Percentiles rank a stretch among this genome's conserved stretches.
phyloP scores from a whole-genome alignment of 2,797 vertebrate species.

The Nannoperca australis region DNA sequence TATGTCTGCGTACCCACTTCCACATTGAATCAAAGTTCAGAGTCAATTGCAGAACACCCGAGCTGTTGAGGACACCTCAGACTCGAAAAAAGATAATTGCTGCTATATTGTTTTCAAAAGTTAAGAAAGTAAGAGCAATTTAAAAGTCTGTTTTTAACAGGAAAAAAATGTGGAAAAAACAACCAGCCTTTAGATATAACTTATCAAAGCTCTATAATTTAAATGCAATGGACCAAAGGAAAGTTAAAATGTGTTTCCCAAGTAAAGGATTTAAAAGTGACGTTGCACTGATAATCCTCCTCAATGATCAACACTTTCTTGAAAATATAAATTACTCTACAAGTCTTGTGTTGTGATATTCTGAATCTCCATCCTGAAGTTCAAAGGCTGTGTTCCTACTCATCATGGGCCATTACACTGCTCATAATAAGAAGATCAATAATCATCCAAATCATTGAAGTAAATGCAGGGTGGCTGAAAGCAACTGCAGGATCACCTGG shows the following conservation, averaged over 20 bases:
- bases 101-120: background rate
- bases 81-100: background rate
- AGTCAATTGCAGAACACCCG: background rate
- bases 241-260: background rate
- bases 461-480: background rate
- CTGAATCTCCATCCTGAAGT: background rate
- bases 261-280: background rate
- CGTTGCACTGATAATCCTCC: background rate
- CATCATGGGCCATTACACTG: slow-evolving; percentile 1
- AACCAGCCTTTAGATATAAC: background rate
- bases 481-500: slow-evolving; percentile 9
- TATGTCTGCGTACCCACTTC: background rate
- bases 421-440: slow-evolving; percentile 28
- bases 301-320: background rate
- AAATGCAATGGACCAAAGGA: background rate
- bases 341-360: background rate
- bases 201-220: background rate
- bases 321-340: background rate
- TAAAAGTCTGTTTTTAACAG: background rate
- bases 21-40: slow-evolving; percentile 2
- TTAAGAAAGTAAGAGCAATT: background rate
- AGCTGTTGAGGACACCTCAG: background rate
- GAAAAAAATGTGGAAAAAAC: background rate
- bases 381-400: slow-evolving; percentile 6
- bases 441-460: background rate